Conservation (phyloP, 2,888 invertebrate genomes). For the Philhelius pedissequus region DNA sequence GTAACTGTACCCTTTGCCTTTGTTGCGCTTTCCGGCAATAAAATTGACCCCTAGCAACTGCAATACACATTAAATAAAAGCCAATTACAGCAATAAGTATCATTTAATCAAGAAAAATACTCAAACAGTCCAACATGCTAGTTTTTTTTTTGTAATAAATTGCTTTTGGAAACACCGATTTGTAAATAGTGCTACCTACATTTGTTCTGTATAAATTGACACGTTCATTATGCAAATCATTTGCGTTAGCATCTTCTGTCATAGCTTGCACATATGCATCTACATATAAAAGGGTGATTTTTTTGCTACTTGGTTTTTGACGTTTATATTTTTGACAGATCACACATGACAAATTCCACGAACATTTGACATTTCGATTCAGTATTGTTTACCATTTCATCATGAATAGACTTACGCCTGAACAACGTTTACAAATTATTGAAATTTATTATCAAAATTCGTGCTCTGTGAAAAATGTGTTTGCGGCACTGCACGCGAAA, state of each 20-base stretch:
- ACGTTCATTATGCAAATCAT: background rate
- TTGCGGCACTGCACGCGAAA: too few species aligned
- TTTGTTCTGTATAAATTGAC: background rate
- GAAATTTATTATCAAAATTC: too few species aligned
- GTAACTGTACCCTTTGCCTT: conserved; percentile 6
- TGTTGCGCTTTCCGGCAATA: background rate
- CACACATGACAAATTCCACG: too few species aligned
- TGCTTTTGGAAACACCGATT: conserved; percentile 10
- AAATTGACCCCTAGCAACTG: conserved; percentile 30
- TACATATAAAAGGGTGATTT: too few species aligned
- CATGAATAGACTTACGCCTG: too few species aligned
- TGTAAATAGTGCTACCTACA: background rate
- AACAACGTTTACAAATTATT: too few species aligned
- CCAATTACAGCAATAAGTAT: conserved; percentile 33
- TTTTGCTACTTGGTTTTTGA: too few species aligned
- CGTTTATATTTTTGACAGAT: too few species aligned
- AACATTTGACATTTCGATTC: too few species aligned
- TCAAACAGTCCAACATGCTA: background rate
- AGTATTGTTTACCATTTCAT: too few species aligned
- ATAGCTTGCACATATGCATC: background rate
- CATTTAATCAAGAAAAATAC: background rate
- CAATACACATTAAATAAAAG: conserved; percentile 20
- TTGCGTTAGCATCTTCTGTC: background rate
- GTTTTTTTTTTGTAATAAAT: background rate
- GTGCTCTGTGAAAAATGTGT: too few species aligned